These are phyloP conservation scores for Paramacrobiotus metropolitanus DNA, from an alignment of 1,140 invertebrate species.

Conservation along the genomic window DNA sequence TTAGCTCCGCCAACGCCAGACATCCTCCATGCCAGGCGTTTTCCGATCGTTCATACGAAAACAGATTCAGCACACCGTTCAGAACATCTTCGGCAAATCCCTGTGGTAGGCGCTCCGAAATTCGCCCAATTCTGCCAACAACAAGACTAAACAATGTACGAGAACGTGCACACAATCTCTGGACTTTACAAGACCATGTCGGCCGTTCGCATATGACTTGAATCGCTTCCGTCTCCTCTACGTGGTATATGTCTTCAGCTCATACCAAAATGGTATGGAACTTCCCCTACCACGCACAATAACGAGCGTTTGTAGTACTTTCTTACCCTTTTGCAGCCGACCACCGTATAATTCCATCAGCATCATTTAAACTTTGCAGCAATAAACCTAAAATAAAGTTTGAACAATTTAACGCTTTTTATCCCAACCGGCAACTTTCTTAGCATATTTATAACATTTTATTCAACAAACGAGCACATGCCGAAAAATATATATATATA, in stretches of 20 bases:
- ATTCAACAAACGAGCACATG: too few species aligned
- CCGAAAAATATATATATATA: too few species aligned
- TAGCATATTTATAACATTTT: too few species aligned
- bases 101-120: neutral
- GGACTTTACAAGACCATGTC: constrained; percentile 10
- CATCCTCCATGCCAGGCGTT: constrained; percentile 86
- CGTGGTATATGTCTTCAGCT: neutral
- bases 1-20: constrained; percentile 78
- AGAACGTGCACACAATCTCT: constrained; percentile 8
- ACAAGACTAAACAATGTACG: constrained; percentile 8
- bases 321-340: constrained; percentile 72
- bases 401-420: too few species aligned
- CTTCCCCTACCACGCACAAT: neutral
- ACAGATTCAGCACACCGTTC: constrained; percentile 43
- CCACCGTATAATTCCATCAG: constrained; percentile 38
- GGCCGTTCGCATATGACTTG: neutral
- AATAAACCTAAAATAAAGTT: constrained; percentile 16
- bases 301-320: neutral
- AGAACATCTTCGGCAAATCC: neutral
- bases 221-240: neutral
- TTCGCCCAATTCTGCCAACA: constrained; percentile 10
- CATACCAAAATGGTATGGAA: too few species aligned
- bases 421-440: too few species aligned
- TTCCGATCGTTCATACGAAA: constrained; percentile 55
- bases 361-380: constrained; percentile 22